Evolutionary conservation across 2,888 invertebrate genomes (phyloP), one percentile per base, ranked within the genome.

Genomic region (Rhopalosiphum nymphaeae): DNA sequence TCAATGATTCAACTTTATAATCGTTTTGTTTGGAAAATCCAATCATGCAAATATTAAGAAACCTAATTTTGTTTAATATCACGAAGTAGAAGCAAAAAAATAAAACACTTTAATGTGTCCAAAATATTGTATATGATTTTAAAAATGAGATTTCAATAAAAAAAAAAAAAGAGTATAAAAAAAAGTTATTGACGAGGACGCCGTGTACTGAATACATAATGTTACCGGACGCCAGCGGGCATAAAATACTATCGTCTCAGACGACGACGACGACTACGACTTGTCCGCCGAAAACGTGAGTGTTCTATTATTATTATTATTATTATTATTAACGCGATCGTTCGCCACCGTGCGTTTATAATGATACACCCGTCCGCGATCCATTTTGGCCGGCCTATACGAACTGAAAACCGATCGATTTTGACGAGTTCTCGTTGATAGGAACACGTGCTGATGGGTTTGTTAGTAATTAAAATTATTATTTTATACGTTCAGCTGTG

Each of bases 251-350:
- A 78, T 78, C 36, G 78, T 78, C 36, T 78, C 21, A n/a, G 16
- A 78, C 78, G 36, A 42, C 78, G 67, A 61, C 3, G 67, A 36
- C 21, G 36, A 21, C 53, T 53, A 53, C 36, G 78, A 36, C 78
- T 78, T 78, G 36, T 78, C 36, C 21, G 78, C 36, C 36, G 78
- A 78, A 78, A 78, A 78, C 3, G 36, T 78, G 78, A 78, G 36
- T 78, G 36, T 78, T 78, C 36, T 78, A 36, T 21, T 53, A 36
- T 21, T 78, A 78, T 36, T 67, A 26, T 57, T 57, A 61, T 61
- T 67, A 61, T n/a, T 67, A 78, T 78, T 78, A 78, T 78, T 78
- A 78, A 78, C 36, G 78, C 78, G 21, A 78, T 78, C 78, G 21
- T 9, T 21, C 78, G 78, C 78, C 78, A 78, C 78, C 21, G 36